Percentiles rank a stretch among this genome's conserved stretches.
Evolutionary conservation across 2,113 vertebrate species (phyloP).

Genomic region (Burhinus oedicnemus): DNA sequence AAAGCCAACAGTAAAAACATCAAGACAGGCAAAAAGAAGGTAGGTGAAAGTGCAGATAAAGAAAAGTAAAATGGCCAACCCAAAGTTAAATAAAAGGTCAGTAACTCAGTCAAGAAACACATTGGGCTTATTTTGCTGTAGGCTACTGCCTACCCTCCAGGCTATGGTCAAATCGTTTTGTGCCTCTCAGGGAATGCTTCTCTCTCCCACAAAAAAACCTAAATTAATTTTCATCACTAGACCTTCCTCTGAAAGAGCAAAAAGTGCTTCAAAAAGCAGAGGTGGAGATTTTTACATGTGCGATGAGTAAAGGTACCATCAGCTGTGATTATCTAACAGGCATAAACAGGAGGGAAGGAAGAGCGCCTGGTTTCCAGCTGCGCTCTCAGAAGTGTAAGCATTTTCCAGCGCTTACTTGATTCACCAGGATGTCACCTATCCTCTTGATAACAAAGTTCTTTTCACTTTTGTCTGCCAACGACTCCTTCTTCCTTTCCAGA

Average conservation of each 20-base stretch:
- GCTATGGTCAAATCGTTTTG: background rate
- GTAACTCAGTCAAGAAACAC: background rate
- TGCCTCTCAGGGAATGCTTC: background rate
- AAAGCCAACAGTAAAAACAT: background rate
- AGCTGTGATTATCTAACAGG: background rate
- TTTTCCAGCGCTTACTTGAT: slow-evolving; percentile 81
- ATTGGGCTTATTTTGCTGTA: background rate
- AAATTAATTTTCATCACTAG: background rate
- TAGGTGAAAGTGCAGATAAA: background rate
- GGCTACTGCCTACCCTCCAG: background rate
- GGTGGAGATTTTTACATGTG: rapidly evolving
- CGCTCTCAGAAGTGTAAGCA: background rate
- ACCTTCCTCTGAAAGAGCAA: background rate
- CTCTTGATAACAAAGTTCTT: slow-evolving; percentile 85
- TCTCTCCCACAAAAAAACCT: background rate
- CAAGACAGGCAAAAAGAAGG: background rate
- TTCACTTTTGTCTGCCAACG: slow-evolving; percentile 75
- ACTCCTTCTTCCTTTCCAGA: slow-evolving; percentile 91
- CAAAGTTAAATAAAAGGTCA: background rate
- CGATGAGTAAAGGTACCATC: background rate
- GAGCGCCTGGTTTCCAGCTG: background rate
- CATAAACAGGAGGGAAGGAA: background rate
- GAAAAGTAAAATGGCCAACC: background rate
- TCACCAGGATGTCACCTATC: slow-evolving; percentile 90
- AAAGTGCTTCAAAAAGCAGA: background rate